Evolutionary conservation across 2,888 invertebrate genomes (phyloP).

Genomic region (Glyphotaelius pellucidus): DNA sequence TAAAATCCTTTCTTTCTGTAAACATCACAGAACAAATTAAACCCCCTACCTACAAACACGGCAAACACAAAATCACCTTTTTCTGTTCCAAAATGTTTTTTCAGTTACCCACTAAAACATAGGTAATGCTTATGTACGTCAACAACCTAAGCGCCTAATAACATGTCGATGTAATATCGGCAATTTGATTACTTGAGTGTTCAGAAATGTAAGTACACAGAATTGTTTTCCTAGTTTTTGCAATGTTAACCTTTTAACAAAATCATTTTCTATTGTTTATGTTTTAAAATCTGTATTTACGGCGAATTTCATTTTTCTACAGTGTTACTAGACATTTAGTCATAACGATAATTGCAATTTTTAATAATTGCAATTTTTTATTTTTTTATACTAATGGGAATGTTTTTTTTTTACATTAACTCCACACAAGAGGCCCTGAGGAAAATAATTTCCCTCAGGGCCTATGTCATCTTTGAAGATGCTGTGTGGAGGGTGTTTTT

Average conservation of each 20-base stretch:
- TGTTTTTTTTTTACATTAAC: no score
- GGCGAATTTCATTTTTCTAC: not conserved
- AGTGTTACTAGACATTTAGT: not conserved
- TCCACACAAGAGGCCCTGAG: no score
- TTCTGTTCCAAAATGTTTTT: not conserved
- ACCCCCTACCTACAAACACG: not conserved
- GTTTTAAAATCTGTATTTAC: not conserved
- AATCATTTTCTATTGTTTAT: not conserved
- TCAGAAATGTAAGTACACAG: not conserved
- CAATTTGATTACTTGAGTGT: not conserved
- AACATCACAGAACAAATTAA: not conserved
- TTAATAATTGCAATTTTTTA: no score
- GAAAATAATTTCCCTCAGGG: no score
- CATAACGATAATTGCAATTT: not conserved
- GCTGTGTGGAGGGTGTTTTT: no score
- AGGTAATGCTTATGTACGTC: no score
- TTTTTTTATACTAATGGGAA: no score
- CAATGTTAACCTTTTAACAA: not conserved
- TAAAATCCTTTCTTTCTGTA: not conserved
- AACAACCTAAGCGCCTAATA: not conserved
- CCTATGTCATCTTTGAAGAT: no score
- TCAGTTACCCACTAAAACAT: not conserved
- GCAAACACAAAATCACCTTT: not conserved
- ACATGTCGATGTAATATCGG: not conserved
- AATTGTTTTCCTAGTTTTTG: no score